Evolutionary conservation across 2,888 invertebrate genomes (phyloP), one percentile per base, ranked within the genome.

Genomic region (Nymphalis c-album): DNA sequence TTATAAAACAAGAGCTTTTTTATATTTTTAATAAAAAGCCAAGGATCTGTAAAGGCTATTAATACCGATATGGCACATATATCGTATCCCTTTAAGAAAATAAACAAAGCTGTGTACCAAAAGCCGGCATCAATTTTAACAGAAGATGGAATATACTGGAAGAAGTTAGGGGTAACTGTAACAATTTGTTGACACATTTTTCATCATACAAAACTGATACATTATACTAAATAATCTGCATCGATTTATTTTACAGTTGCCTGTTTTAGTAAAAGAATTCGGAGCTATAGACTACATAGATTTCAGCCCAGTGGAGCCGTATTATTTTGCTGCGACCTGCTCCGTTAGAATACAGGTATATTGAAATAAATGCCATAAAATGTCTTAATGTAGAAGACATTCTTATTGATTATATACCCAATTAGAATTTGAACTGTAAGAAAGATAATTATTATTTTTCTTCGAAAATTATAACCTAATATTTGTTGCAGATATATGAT

Each of bases 291-390:
- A 98, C 81, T 96, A 97, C 80, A 94, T 99, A 55, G 96, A 98
- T 83, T 97, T 99, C 82, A 96, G 97, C 71, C 97, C 97, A 0
- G 94, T 95, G 13, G 96, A 97, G 80, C 98, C 98, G 0, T 94
- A 97, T 90, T 95, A 97, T 83, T 97, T 98, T 91, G 98, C 98
- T 8, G 96, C 98, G 20, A 98, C 99, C 64, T 97, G 97, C 82
- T 98, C 98, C 0, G 96, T 97, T 1, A 94, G 97, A 82, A 96
- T 98, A 75, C 95, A 94, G 91, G 93, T 92, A 80, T 81, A 22
- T 46, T 61, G 16, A 35, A 13, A 48, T 48, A 16, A 53, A 40
- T 40, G 26, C 26, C 6, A 31, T 40, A 40, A 3, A 40, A 13
- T 13, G 3, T 40, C 8, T n/a, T n/a, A n/a, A n/a, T n/a, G n/a